Evolutionary conservation across 1,140 invertebrate genomes (phyloP), one percentile per base, ranked within the genome.

Genomic region (Pinna nobilis): DNA sequence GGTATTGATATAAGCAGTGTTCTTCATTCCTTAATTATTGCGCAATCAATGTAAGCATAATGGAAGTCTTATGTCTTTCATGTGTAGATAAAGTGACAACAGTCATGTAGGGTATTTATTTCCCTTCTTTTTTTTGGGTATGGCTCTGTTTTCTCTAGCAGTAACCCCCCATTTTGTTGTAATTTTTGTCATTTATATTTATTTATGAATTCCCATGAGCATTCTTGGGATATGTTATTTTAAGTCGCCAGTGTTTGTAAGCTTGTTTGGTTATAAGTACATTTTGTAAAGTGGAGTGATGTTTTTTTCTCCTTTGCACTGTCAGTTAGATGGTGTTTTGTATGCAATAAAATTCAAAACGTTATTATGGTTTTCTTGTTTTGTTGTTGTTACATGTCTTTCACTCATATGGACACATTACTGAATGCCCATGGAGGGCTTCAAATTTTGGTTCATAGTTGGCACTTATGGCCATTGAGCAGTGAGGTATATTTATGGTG

Each of bases 201-300:
- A 59, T 59, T 59, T 59, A 15, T 13, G n/a, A 59, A 35, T 59
- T 59, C 30, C 55, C 32, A n/a, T 32, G 55, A 18, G 23, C n/a
- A 35, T 35, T 59, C 30, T 59, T 59, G 55, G 37, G 18, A 59
- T 59, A 59, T 59, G 33, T 59, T 35, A 33, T 59, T 59, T n/a
- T 33, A 15, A 59, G 55, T 59, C 37, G 37, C 55, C 55, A 59
- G 33, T 30, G 55, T 33, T 59, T 59, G 33, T 33, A 44, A 41
- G 39, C 18, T 32, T 20, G 25, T 63, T 63, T 63, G 59, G 59
- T 63, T 63, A 44, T 23, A 25, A 41, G 39, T 44, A 44, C 39
- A 70, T 65, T 71, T 37, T 76, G 67, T 76, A 76, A 59, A 76
- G 74, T 76, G 74, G 74, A 76, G 74, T 76, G 67, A 70, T 51